Conservation (phyloP, 2,888 invertebrate species). For the Nomada fucata region DNA sequence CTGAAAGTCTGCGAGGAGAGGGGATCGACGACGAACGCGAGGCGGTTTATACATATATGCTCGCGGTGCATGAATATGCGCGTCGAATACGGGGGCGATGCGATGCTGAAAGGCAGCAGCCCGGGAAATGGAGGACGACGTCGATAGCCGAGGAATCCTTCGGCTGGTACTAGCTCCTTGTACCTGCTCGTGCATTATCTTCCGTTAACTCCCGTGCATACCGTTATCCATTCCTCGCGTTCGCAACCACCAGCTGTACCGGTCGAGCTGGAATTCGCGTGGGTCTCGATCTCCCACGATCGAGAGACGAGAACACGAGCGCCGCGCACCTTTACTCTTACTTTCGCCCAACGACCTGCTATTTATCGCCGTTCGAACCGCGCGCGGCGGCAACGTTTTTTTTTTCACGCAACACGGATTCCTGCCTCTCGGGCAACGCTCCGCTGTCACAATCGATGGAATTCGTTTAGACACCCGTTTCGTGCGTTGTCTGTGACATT, state of each 20-base stretch:
- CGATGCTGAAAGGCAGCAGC: conserved; percentile 8
- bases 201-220: conserved; percentile 68
- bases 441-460: not conserved
- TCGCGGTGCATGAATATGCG: too few species aligned
- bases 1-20: too few species aligned
- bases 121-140: conserved; percentile 34
- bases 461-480: not conserved
- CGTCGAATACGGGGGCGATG: too few species aligned
- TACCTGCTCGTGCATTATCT: conserved; percentile 67
- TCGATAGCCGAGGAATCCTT: too few species aligned
- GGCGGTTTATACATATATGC: too few species aligned
- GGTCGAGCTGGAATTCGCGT: conserved; percentile 65
- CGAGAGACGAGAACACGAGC: conserved; percentile 35
- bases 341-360: conserved; percentile 59
- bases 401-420: conserved; percentile 7
- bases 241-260: conserved; percentile 46
- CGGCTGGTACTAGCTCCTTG: conserved; percentile 9
- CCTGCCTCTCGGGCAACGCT: not conserved
- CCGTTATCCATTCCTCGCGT: conserved; percentile 66
- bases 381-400: conserved; percentile 18
- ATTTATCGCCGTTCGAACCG: conserved; percentile 29
- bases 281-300: conserved; percentile 74
- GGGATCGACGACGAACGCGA: too few species aligned
- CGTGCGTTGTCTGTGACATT: not conserved
- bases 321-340: conserved; percentile 60